Base-by-base conservation (phyloP, 2,113 vertebrate species). In the Pomatostomus ruficeps region DNA sequence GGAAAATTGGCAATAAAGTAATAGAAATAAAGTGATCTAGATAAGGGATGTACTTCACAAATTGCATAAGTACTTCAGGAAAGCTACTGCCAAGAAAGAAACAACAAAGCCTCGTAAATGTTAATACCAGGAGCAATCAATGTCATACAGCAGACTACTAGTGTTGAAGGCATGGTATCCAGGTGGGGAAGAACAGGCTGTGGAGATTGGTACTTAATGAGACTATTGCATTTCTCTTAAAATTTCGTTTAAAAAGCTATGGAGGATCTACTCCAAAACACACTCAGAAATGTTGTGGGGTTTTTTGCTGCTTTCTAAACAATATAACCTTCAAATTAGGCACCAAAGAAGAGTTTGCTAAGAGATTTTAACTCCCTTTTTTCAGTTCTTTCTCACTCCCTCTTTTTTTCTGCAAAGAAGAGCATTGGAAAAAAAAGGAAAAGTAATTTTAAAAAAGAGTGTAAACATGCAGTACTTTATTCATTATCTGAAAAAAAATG, bases 21-120 rank as follows among this genome's bases (percentile, higher is more conserved):
- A 78, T 36, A 95, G 65, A 82, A 89, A 85, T 42, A 42, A 93
- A 89, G 49, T n/a, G 51, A 65, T 85, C n/a, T 55, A 63, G 48
- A 61, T 61, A 48, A 52, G 26, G 7, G 42, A 75, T 48, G 36
- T n/a, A 61, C 16, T 74, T 96, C 54, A 63, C 57, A 89, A 83
- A 76, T 51, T 82, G 35, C 33, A 77, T 31, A 81, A 95, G 93
- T 78, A 79, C 52, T 85, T 85, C 46, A 36, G n/a, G 86, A 93
- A 84, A 26, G 31, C 71, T 89, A 59, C 38, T 0, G 5, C 38
- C 71, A 81, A 90, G 57, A 84, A 80, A 86, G 61, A 91, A 82
- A 90, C 31, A 93, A 94, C 70, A 76, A 88, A 97, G 78, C 82
- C 46, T 78, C 35, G 5, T 80, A 95, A 94, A 91, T 11, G 4